Evolutionary conservation across 2,113 vertebrate species (phyloP), one percentile per base, ranked within the genome.

Genomic region (Mesembrinibis cayennensis): DNA sequence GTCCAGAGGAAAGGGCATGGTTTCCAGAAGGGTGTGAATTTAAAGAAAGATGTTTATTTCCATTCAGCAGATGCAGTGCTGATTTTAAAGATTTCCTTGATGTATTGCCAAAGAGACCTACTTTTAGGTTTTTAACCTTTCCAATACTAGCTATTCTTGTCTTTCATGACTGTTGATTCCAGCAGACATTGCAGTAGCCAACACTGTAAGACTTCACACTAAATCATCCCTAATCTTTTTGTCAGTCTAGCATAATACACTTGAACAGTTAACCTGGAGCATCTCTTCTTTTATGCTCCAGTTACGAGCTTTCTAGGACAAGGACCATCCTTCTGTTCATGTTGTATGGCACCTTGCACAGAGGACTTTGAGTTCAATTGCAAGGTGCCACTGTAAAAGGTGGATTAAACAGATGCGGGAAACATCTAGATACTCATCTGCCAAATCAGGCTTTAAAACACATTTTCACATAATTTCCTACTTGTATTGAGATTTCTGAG

Each of bases 341-440:
- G 22, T 20, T 78, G 2, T 12, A 27, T 45, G 15, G 4, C 32
- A 42, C 4, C 21, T 16, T 76, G 9, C 27, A 32, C 3, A 27
- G 27, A 59, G n/a, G 23, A 10, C 13, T 76, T 58, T 0, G 0
- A 2, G 11, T 47, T 63, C 11, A 52, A 0, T 7, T 76, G 18
- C 20, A 27, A 47, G 3, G 1, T 30, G 25, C 56, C 47, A 58
- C 4, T 44, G 7, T 25, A 34, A 62, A 82, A 50, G 10, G 7
- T 27, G 91, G 11, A 27, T 77, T 30, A 77, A 90, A 63, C 10
- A 45, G 34, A 50, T 13, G 16, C 6, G 82, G n/a, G 29, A 58
- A 10, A 58, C 19, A 38, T 38, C 0, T 6, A 86, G 19, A 40
- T 5, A 55, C 7, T 10, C 21, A 29, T 30, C 52, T 65, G 17